These are phyloP conservation scores for Eumacrocentrus americanus DNA, from an alignment of 2,888 invertebrate genomes.

Conservation along the genomic window DNA sequence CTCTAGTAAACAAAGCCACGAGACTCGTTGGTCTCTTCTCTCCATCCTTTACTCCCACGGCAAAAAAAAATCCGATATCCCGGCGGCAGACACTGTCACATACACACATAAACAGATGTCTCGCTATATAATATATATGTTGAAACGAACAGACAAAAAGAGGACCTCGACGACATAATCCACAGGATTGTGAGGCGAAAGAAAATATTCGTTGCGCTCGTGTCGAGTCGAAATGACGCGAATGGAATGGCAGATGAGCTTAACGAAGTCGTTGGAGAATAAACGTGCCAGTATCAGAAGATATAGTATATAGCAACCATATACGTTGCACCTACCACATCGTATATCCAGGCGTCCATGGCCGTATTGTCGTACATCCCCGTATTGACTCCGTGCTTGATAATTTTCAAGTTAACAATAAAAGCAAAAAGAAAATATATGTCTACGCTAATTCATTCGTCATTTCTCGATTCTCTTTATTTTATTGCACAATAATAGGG, in stretches of 20 bases:
- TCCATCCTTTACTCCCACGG: not conserved
- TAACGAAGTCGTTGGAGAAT: constrained; percentile 24
- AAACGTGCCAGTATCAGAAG: not conserved
- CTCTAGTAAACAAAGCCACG: constrained; percentile 9
- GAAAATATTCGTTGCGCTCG: not conserved
- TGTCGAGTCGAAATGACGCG: constrained; percentile 16
- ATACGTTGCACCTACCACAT: constrained; percentile 53
- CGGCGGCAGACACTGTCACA: not conserved
- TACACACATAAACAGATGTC: not conserved
- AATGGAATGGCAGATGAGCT: constrained; percentile 33
- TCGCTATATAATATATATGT: not conserved
- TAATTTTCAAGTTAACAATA: not conserved
- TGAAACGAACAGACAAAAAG: not conserved
- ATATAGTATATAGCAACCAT: not conserved
- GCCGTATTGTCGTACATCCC: constrained; percentile 48
- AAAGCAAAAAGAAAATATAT: no score
- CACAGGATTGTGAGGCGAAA: not conserved
- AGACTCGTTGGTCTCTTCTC: no score
- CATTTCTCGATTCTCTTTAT: no score
- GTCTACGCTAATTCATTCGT: no score
- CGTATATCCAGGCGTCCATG: constrained; percentile 60
- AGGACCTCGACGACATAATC: not conserved
- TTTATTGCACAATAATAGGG: no score
- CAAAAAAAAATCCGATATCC: not conserved
- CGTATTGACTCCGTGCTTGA: constrained; percentile 19